Conservation (phyloP, 2,888 invertebrate genomes). For the Zygogramma bicolorata region DNA sequence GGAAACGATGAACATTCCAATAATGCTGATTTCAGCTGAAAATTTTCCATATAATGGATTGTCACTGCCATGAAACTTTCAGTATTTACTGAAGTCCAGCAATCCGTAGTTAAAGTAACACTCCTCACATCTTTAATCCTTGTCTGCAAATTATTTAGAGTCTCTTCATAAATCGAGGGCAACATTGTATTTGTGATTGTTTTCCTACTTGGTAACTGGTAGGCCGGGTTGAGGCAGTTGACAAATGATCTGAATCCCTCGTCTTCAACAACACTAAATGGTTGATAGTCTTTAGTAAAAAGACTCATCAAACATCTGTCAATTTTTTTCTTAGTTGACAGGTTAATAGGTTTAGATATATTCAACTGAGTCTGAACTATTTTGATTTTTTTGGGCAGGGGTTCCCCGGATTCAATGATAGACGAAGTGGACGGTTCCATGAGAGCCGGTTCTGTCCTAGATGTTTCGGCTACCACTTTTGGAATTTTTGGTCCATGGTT, state of each 20-base stretch:
- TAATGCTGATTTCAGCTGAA: conserved; percentile 46
- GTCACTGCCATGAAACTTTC: conserved; percentile 52
- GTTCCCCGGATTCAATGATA: background rate
- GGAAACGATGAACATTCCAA: conserved; percentile 44
- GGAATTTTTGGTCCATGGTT: background rate
- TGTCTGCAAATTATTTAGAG: conserved; percentile 15
- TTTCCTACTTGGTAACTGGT: conserved; percentile 27
- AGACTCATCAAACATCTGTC: conserved; percentile 20
- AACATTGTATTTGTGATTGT: conserved; percentile 22
- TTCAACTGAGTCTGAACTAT: background rate
- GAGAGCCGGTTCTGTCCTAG: background rate
- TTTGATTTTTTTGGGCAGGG: background rate
- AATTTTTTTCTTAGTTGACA: conserved; percentile 7
- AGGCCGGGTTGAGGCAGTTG: conserved; percentile 28
- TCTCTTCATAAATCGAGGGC: conserved; percentile 27
- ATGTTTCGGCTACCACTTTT: background rate
- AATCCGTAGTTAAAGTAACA: conserved; percentile 53
- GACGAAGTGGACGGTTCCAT: background rate
- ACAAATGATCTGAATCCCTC: conserved; percentile 20
- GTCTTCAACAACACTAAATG: conserved; percentile 23
- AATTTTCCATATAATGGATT: conserved; percentile 50
- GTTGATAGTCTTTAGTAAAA: conserved; percentile 10
- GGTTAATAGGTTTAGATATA: background rate
- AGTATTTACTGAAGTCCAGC: conserved; percentile 54
- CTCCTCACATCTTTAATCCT: conserved; percentile 27